Evolutionary conservation across 2,113 vertebrate genomes (phyloP), one percentile per base, ranked within the genome.

Genomic region (Chaenocephalus aceratus): DNA sequence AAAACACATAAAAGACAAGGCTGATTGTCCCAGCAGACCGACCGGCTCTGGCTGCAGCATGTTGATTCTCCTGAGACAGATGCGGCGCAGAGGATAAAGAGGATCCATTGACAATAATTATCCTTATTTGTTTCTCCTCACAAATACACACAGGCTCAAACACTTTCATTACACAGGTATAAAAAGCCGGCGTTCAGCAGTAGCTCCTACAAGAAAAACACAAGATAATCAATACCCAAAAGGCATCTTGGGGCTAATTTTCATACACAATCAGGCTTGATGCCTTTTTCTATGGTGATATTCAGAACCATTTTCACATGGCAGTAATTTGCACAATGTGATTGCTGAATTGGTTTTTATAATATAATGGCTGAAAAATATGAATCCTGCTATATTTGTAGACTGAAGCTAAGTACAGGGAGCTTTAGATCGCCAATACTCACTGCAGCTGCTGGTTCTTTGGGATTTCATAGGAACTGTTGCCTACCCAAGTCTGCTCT

Each of bases 51-150:
- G 83, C 88, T 90, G 86, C 88, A 83, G 89, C 82, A 57, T 79
- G 88, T 71, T 53, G 89, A 86, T 79, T 89, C 91, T 91, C 91
- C 86, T n/a, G 88, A 88, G 90, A 89, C 88, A 49, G 71, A 75
- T 54, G 48, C 66, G 21, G 87, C 81, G 54, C 76, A 30, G 86
- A 89, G 84, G 87, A 90, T 91, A 88, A 89, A 90, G 88, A 87
- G 84, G 88, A 90, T 89, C 88, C 79, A 79, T 30, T 89, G 88
- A 91, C 91, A 85, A 89, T 93, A 91, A 94, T 93, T 90, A 93
- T 93, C 87, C 88, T 85, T 90, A 92, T 94, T 94, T 94, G 93
- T 92, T 92, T 92, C 85, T 90, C 72, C 85, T 86, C 83, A 64
- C 86, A 91, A 89, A 92, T 69, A 67, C 88, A 80, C 88, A 81